These are phyloP conservation scores for Pitta sordida DNA, from an alignment of 2,113 vertebrate species.

Conservation along the genomic window DNA sequence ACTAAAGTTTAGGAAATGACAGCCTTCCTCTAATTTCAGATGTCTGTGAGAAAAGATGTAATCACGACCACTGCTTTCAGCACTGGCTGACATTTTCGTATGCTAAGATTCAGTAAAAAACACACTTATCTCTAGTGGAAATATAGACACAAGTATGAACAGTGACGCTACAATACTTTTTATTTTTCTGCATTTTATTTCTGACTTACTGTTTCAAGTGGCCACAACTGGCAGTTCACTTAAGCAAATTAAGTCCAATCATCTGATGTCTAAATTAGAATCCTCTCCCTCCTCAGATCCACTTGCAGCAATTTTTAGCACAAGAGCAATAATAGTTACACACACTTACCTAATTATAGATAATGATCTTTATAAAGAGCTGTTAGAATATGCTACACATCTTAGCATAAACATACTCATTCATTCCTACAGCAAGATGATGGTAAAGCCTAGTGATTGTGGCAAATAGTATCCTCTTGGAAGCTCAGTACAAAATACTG, in stretches of 20 bases:
- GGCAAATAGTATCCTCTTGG: neutral
- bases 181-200: conserved; percentile 25
- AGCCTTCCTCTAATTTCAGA: neutral
- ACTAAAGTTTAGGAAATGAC: neutral
- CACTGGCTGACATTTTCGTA: neutral
- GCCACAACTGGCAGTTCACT: conserved; percentile 27
- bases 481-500: neutral
- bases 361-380: conserved; percentile 59
- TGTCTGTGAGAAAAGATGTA: neutral
- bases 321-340: conserved; percentile 50
- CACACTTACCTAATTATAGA: conserved; percentile 59
- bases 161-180: neutral
- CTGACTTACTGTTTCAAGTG: conserved; percentile 24
- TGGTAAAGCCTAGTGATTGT: neutral
- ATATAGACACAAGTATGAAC: conserved; percentile 19
- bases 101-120: conserved; percentile 13
- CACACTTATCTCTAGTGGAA: conserved; percentile 13
- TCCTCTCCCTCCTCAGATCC: conserved; percentile 27
- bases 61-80: neutral
- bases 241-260: conserved; percentile 53
- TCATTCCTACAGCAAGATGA: conserved; percentile 17
- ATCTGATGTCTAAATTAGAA: conserved; percentile 53
- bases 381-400: conserved; percentile 51
- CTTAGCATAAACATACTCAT: conserved; percentile 44
- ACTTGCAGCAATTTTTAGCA: conserved; percentile 65